Evolutionary conservation across 2,113 vertebrate genomes (phyloP), one percentile per base, ranked within the genome.

Genomic region (Tor tambroides): DNA sequence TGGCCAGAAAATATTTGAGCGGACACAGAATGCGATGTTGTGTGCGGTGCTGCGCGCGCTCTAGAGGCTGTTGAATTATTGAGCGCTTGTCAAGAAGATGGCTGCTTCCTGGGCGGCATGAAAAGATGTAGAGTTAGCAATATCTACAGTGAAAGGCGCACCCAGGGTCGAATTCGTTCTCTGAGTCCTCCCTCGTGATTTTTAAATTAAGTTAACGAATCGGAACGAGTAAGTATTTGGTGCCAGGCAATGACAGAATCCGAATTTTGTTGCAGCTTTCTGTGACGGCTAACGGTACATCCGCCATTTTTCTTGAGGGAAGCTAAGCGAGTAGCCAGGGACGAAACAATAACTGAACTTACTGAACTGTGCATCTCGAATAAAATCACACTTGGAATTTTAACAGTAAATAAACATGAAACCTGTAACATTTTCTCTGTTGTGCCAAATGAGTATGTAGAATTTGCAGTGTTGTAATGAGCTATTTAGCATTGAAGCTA

Each of bases 81-180:
- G 88, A 87, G 85, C 78, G 91, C 74, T 89, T 89, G 87, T 88
- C 90, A 93, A 95, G 94, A 94, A 96, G 95, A 96, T 96, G 96
- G 95, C 95, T 95, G 94, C 96, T 95, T 94, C 95, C 95, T 95
- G 95, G 91, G 92, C 95, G 94, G 92, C 94, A 94, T 94, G 93
- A 95, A 88, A 92, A 91, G 86, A 90, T 92, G 89, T 91, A 89
- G 87, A 89, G 85, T 86, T 91, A 90, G 76, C 87, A 67, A 82
- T 72, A 90, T 90, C 89, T 80, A 51, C 89, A 89, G 88, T 63
- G 84, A 89, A 85, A 88, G 46, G 84, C 85, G 83, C 84, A 87
- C 80, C 72, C 82, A 78, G 89, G 88, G 30, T 89, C 82, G 69
- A 86, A 85, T 82, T 86, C 80, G 59, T 63, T 89, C 63, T 85